Percentiles rank a stretch among this genome's conserved stretches.
Evolutionary conservation across 1,140 invertebrate genomes (phyloP).

Genomic region (Eumeta japonica): DNA sequence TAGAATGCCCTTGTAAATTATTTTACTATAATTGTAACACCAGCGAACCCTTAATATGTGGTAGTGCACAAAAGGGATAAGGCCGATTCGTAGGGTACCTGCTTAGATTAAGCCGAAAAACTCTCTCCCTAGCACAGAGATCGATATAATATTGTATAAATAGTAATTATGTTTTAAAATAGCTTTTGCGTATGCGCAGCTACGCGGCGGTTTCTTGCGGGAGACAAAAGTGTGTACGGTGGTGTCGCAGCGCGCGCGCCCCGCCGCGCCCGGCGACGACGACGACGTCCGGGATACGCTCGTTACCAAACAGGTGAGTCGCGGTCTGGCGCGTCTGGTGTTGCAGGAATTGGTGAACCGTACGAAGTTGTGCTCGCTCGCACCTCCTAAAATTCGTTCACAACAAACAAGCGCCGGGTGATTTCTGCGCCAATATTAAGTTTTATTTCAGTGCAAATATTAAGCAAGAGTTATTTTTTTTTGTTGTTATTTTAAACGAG

Average conservation of each 20-base stretch:
- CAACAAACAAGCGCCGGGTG: not conserved
- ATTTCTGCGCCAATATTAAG: not conserved
- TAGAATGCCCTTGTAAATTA: no score
- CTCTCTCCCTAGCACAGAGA: no score
- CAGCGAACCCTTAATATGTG: no score
- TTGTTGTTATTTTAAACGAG: no score
- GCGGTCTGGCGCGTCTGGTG: not conserved
- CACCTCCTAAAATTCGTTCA: not conserved
- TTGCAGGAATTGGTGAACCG: not conserved
- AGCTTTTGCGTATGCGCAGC: conserved; percentile 38
- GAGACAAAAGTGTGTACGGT: conserved; percentile 61
- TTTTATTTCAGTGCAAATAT: not conserved
- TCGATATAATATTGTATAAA: no score
- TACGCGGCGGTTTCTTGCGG: conserved; percentile 66
- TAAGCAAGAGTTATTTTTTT: no score
- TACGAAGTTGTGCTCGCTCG: not conserved
- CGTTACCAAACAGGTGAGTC: conserved; percentile 48
- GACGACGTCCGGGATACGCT: conserved; percentile 47
- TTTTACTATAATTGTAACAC: no score
- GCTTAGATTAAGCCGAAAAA: no score
- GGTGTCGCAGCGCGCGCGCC: conserved; percentile 38
- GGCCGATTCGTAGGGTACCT: no score
- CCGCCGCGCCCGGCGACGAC: conserved; percentile 34
- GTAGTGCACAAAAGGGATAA: no score
- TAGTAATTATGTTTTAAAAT: not conserved